Conservation (phyloP, 2,113 vertebrate species). For the Deroptyus accipitrinus region DNA sequence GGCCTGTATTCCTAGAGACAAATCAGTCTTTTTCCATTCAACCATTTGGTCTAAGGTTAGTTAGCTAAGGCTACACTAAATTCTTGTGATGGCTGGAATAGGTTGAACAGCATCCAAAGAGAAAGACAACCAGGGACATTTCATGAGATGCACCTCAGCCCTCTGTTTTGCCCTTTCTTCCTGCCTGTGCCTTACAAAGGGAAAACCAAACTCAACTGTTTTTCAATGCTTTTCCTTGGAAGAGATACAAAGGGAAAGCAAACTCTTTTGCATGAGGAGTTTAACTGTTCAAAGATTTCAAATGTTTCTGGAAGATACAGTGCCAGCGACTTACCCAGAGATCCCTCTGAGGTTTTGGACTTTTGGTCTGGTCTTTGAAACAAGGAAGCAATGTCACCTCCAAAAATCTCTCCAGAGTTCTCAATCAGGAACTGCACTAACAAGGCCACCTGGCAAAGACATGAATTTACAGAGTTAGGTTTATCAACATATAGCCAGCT, state of each 20-base stretch:
- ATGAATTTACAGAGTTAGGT: not conserved
- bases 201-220: not conserved
- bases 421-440: constrained; percentile 81
- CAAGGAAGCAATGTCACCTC: constrained; percentile 70
- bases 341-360: constrained; percentile 35
- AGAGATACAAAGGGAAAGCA: not conserved
- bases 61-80: not conserved
- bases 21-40: not conserved
- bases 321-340: constrained; percentile 48
- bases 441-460: constrained; percentile 72
- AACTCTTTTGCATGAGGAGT: not conserved
- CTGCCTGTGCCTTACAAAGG: not conserved
- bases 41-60: not conserved
- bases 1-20: not conserved
- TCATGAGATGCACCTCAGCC: not conserved
- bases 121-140: not conserved
- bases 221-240: not conserved
- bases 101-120: not conserved
- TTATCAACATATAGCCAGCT: not conserved
- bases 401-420: constrained; percentile 77
- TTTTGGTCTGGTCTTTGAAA: constrained; percentile 62
- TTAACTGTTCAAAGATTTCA: not conserved
- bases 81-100: not conserved
- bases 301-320: not conserved
- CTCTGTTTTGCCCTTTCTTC: not conserved